A percentile compares a stretch with the other conserved stretches of the same genome.
Conservation (phyloP, 1,140 invertebrate species). For the Meloidogyne floridensis region DNA sequence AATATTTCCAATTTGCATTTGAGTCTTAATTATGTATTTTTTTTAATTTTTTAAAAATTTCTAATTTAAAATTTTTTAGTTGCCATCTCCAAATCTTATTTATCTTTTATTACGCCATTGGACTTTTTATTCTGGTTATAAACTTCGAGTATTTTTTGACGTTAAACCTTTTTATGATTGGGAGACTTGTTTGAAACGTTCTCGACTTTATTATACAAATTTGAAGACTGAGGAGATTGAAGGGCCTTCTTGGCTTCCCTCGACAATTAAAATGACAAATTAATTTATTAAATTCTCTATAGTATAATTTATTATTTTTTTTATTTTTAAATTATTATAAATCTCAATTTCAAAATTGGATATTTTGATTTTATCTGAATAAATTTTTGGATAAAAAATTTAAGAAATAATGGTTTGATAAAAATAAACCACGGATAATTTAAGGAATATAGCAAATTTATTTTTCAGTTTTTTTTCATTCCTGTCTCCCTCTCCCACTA, state of each 20-base stretch:
- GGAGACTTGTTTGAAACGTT: slow-evolving; percentile 42
- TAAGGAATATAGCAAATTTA: not conserved
- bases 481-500: not conserved
- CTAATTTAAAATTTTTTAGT: slow-evolving; percentile 26
- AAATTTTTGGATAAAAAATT: no score
- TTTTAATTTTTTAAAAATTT: not conserved
- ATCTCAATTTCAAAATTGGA: no score
- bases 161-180: slow-evolving; percentile 32
- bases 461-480: not conserved
- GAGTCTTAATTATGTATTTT: slow-evolving; percentile 19
- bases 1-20: slow-evolving; percentile 25
- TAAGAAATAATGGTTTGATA: no score
- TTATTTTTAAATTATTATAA: no score
- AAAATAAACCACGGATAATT: no score
- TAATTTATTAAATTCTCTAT: not conserved
- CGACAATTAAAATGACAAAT: not conserved
- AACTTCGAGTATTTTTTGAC: slow-evolving; percentile 49
- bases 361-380: no score
- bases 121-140: slow-evolving; percentile 52
- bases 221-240: slow-evolving; percentile 34
- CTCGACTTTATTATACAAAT: slow-evolving; percentile 39
- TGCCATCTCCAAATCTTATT: slow-evolving; percentile 44
- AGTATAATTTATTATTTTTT: not conserved
- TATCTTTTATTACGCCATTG: slow-evolving; percentile 54
- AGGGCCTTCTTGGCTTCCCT: slow-evolving; percentile 34